These are phyloP conservation scores for Epinephelus cyanopodus DNA, from an alignment of 2,113 vertebrate species.

Conservation along the genomic window DNA sequence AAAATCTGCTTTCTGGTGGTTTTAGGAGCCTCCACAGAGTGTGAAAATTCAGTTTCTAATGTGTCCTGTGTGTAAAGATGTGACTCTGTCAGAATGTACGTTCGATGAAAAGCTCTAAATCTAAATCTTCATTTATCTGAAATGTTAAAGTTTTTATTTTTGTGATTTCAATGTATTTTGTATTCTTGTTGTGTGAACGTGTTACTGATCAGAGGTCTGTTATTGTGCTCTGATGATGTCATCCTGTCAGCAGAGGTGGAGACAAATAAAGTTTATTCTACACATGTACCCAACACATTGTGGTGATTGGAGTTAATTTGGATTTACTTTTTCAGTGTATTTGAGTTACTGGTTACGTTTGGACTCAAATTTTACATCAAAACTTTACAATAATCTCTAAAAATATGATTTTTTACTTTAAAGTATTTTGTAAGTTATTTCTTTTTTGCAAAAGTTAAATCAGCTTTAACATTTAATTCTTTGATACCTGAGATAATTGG, in stretches of 20 bases:
- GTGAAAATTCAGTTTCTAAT: not conserved
- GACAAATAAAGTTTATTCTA: conserved; percentile 57
- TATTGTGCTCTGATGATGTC: not conserved
- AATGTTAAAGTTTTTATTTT: conserved; percentile 34
- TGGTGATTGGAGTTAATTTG: not conserved
- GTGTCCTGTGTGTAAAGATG: not conserved
- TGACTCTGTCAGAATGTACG: conserved; percentile 17
- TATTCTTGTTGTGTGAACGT: conserved; percentile 8
- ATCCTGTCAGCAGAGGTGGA: conserved; percentile 17
- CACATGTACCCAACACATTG: not conserved
- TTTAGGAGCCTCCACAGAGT: not conserved
- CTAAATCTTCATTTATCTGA: conserved; percentile 14
- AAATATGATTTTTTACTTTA: not conserved
- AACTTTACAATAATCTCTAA: too few relatives aligned
- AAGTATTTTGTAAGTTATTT: too few relatives aligned
- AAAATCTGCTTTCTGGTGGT: not conserved
- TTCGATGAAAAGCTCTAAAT: not conserved
- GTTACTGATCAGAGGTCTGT: not conserved
- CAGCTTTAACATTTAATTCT: too few relatives aligned
- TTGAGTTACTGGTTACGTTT: too few relatives aligned
- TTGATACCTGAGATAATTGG: too few relatives aligned
- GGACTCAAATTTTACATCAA: not conserved
- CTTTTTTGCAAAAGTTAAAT: too few relatives aligned
- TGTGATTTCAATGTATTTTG: conserved; percentile 30
- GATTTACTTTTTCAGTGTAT: too few relatives aligned